Percentiles rank a stretch among this genome's conserved stretches.
phyloP scores from a whole-genome alignment of 1,140 invertebrate species.

The Brachionus rotundiformis region DNA sequence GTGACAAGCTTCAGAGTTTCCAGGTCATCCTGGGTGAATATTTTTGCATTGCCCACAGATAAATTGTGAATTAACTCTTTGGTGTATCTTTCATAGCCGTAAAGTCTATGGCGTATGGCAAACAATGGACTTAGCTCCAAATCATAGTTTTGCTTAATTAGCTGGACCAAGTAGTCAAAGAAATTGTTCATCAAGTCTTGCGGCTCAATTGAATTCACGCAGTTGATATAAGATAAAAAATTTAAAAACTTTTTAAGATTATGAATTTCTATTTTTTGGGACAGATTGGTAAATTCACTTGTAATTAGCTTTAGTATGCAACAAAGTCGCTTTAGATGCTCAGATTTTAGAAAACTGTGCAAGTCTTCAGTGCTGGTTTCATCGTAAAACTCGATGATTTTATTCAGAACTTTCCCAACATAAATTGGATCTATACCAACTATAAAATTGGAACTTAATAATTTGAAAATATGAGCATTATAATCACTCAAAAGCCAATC shows the following conservation, averaged over 20 bases:
- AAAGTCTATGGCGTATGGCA: background rate
- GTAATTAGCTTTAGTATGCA: background rate
- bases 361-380: background rate
- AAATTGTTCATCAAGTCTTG: background rate
- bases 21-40: background rate
- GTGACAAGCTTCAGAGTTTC: background rate
- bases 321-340: background rate
- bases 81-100: background rate
- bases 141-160: background rate
- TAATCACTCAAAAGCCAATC: background rate
- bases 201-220: background rate
- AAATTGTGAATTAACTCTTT: background rate
- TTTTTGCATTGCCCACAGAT: background rate
- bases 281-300: background rate
- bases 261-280: background rate
- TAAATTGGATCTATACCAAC: background rate
- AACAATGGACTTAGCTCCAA: background rate
- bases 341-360: background rate
- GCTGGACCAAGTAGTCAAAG: background rate
- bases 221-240: background rate
- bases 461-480: background rate
- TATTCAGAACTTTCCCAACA: background rate
- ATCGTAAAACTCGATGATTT: background rate
- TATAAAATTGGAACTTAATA: background rate
- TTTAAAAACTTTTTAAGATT: background rate